phyloP scores from a whole-genome alignment of 2,113 vertebrate genomes.

The Lichenostomus cassidix region DNA sequence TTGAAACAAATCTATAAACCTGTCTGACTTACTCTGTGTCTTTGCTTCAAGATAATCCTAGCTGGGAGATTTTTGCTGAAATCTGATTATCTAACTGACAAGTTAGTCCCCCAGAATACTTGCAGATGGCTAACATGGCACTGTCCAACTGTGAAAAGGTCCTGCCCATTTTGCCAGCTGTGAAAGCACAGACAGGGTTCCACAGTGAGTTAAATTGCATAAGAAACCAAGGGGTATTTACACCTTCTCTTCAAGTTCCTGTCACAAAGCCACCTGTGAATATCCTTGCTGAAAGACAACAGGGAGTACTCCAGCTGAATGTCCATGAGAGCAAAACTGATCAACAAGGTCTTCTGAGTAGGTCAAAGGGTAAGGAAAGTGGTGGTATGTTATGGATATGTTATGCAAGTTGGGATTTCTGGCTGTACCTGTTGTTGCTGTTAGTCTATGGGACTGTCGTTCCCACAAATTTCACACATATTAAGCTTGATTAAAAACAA shows the following conservation, averaged over 20 bases:
- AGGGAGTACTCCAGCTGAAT: neutral
- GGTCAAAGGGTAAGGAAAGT: neutral
- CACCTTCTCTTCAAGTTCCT: neutral
- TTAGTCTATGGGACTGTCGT: neutral
- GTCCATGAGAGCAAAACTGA: neutral
- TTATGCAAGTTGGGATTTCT: neutral
- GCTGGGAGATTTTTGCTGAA: neutral
- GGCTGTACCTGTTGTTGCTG: constrained; percentile 42
- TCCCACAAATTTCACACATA: constrained; percentile 48
- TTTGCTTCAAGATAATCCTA: neutral
- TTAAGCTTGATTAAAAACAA: constrained; percentile 54
- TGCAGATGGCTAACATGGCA: neutral
- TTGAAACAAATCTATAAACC: constrained; percentile 1
- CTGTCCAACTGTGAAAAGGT: neutral
- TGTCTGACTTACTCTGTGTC: neutral
- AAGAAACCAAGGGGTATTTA: neutral
- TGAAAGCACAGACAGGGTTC: neutral
- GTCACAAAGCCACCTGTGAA: neutral
- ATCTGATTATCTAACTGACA: neutral
- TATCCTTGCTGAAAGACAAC: neutral
- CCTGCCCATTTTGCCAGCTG: neutral
- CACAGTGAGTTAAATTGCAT: neutral
- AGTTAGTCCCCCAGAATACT: neutral
- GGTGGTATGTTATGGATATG: neutral
- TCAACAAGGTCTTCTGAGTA: neutral